These are phyloP conservation scores for Macrotrachela quadricornifera DNA, from an alignment of 1,140 invertebrate genomes.

Conservation along the genomic window DNA sequence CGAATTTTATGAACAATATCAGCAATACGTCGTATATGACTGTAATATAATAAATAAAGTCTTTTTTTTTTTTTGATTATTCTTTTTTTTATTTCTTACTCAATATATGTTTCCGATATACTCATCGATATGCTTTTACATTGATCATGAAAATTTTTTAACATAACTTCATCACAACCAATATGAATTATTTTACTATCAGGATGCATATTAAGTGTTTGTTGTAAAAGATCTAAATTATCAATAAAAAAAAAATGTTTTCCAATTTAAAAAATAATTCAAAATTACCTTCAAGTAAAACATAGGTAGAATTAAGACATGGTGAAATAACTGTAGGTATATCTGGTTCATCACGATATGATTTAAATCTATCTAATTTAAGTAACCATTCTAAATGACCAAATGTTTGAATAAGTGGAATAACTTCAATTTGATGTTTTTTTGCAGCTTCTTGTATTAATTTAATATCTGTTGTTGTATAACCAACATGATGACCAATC, in stretches of 20 bases:
- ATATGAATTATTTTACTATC: slow-evolving; percentile 2
- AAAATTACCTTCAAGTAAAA: no score
- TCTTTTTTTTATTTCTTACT: no score
- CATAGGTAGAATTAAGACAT: slow-evolving; percentile 1
- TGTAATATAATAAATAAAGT: neutral
- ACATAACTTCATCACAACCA: slow-evolving; percentile 7
- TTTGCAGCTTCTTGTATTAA: neutral
- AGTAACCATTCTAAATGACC: slow-evolving; percentile 7
- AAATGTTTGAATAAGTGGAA: slow-evolving; percentile 7
- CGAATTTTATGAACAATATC: slow-evolving; percentile 4
- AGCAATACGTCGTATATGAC: neutral
- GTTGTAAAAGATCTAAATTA: slow-evolving; percentile 4
- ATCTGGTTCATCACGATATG: neutral
- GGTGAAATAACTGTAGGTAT: slow-evolving; percentile 3
- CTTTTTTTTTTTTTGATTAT: no score
- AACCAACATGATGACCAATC: neutral
- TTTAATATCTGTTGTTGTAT: neutral
- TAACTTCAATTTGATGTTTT: neutral
- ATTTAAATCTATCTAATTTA: slow-evolving; percentile 1
- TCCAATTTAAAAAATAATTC: no score
- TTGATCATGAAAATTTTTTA: neutral
- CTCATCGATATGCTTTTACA: neutral
- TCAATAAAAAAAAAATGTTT: neutral
- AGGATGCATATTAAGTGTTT: slow-evolving; percentile 2
- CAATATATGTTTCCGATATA: neutral